Evolutionary conservation across 2,113 vertebrate species (phyloP), one percentile per base, ranked within the genome.

Genomic region (Mastomys natalensis): DNA sequence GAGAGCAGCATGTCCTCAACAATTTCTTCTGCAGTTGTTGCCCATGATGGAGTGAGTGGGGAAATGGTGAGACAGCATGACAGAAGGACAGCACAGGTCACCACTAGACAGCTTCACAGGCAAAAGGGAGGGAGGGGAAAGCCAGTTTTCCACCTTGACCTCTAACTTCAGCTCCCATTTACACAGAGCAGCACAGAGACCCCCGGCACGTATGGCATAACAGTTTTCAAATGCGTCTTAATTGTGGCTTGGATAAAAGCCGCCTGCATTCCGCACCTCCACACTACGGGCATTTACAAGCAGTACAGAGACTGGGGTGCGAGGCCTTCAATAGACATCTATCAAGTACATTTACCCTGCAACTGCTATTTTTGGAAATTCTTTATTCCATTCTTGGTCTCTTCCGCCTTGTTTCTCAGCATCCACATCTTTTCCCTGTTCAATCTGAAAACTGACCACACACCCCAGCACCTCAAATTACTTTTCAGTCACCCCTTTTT

Each of bases 21-120:
- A 26, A 77, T 93, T 81, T 92, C 97, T 96, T 90, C 96, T 93
- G 97, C 96, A 97, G 97, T 82, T 92, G 96, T 17, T 85, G 96
- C 94, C 97, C 96, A 74, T n/a, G 58, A 91, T 94, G 95, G 95
- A 91, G 97, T n/a, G 93, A 68, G 55, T 81, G 82, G 89, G 89
- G 74, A 90, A 77, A 93, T 60, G 95, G 60, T 24, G 48, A 58
- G 95, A 95, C 95, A 96, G 97, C 74, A 43, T 31, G 81, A 97
- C 72, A 93, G 97, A 94, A 62, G 95, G 81, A 95, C 89, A 96
- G 96, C 93, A 97, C 84, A 92, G 53, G 95, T 34, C 95, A 91
- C 95, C 90, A 85, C 82, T 40, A 72, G 68, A 95, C 93, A 93
- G 91, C 78, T 15, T 62, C 93, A 90, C 90, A 92, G 90, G 76